Evolutionary conservation across 2,888 invertebrate species (phyloP).

Genomic region (Nycteola revayana): DNA sequence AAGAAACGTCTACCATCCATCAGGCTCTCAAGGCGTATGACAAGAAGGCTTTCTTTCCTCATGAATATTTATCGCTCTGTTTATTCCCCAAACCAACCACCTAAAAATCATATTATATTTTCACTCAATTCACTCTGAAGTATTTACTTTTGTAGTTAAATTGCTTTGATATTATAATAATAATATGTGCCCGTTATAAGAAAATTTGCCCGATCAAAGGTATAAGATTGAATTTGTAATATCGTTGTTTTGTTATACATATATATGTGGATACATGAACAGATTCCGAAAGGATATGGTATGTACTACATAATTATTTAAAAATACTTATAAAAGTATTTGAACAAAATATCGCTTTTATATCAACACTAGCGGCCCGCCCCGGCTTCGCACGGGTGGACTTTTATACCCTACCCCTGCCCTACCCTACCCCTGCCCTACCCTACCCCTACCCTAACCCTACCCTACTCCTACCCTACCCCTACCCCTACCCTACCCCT

Average conservation of each 20-base stretch:
- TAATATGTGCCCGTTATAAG: constrained; percentile 23
- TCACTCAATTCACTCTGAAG: constrained; percentile 39
- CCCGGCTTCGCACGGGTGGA: too few relatives aligned
- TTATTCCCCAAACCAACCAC: constrained; percentile 54
- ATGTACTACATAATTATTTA: too few relatives aligned
- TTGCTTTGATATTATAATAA: constrained; percentile 34
- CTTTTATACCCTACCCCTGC: too few relatives aligned
- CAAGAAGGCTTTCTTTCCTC: constrained; percentile 71
- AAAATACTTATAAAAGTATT: too few relatives aligned
- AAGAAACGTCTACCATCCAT: constrained; percentile 66
- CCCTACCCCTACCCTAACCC: too few relatives aligned
- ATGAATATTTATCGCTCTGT: constrained; percentile 73
- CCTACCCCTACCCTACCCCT: too few relatives aligned
- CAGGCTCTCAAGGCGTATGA: constrained; percentile 70
- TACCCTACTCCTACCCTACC: too few relatives aligned
- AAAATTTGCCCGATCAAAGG: constrained; percentile 25
- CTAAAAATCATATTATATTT: constrained; percentile 46
- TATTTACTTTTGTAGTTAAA: constrained; percentile 27
- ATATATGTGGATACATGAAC: too few relatives aligned
- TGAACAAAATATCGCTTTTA: too few relatives aligned
- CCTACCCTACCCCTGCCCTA: too few relatives aligned
- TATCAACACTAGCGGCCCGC: too few relatives aligned
- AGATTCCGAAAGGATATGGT: too few relatives aligned
- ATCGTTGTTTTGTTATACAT: neutral
- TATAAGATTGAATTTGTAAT: constrained; percentile 14